Evolutionary conservation across 2,888 invertebrate genomes (phyloP).

Genomic region (Lomographa bimaculata): DNA sequence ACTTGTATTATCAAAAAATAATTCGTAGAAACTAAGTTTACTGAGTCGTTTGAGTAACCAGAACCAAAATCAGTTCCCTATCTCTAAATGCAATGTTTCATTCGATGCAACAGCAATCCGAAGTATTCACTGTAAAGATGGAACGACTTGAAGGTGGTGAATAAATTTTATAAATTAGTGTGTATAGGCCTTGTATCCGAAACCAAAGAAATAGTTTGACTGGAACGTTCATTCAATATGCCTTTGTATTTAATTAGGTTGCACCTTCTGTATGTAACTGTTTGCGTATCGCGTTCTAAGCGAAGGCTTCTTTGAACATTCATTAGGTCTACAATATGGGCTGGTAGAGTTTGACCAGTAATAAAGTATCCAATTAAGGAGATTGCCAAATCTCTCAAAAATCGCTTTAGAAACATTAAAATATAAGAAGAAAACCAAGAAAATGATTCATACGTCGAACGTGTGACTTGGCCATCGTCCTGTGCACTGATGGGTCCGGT

Average conservation of each 20-base stretch:
- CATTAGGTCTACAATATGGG: conserved; percentile 57
- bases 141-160: conserved; percentile 48
- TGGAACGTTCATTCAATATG: conserved; percentile 40
- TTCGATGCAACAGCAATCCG: conserved; percentile 37
- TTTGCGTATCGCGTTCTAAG: conserved; percentile 47
- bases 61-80: conserved; percentile 50
- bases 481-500: conserved; percentile 34
- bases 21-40: conserved; percentile 49
- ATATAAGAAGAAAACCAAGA: conserved; percentile 57
- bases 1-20: conserved; percentile 40
- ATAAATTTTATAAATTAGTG: conserved; percentile 32
- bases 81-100: conserved; percentile 37
- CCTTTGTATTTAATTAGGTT: conserved; percentile 45
- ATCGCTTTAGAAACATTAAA: conserved; percentile 57
- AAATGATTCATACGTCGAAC: conserved; percentile 66
- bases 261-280: conserved; percentile 54
- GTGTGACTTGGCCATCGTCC: conserved; percentile 46
- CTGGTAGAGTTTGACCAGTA: conserved; percentile 52
- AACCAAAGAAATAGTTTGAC: conserved; percentile 51
- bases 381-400: conserved; percentile 56
- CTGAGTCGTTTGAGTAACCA: conserved; percentile 49
- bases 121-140: conserved; percentile 58
- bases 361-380: conserved; percentile 49
- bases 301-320: conserved; percentile 51
- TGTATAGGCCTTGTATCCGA: conserved; percentile 26